Percentiles rank a stretch among this genome's conserved stretches.
Conservation (phyloP, 2,797 vertebrate species). For the Lemur catta region DNA sequence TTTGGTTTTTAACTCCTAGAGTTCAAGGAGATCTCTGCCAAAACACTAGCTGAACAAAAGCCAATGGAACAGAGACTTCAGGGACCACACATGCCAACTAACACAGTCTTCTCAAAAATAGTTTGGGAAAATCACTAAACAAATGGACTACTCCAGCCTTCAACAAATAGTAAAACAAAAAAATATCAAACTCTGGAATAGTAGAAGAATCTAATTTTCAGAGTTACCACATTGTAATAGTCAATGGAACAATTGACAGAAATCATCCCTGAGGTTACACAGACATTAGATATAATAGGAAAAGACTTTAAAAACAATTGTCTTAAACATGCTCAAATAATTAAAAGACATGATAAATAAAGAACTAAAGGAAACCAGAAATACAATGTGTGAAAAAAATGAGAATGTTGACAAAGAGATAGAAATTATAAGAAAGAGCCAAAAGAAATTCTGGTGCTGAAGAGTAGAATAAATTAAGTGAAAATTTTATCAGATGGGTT, state of each 20-base stretch:
- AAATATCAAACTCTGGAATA: background rate
- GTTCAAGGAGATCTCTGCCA: background rate
- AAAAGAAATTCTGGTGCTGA: background rate
- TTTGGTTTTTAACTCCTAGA: background rate
- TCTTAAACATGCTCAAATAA: background rate
- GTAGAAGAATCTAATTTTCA: background rate
- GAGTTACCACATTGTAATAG: background rate
- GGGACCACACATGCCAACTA: background rate
- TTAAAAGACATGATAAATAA: background rate
- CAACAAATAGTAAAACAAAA: background rate
- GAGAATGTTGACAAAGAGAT: background rate
- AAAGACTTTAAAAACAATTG: background rate
- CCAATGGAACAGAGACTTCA: slow-evolving; percentile 8
- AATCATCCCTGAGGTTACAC: background rate
- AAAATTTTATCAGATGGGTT: background rate
- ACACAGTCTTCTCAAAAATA: background rate
- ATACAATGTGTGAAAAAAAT: background rate
- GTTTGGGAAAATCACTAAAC: background rate
- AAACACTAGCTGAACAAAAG: background rate
- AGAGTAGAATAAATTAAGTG: background rate
- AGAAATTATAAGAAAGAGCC: background rate
- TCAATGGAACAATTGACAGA: background rate
- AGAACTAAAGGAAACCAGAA: background rate
- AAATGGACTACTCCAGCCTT: background rate
- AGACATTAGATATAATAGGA: background rate